Conservation (phyloP, 2,888 invertebrate species). For the Apotomis capreana region DNA sequence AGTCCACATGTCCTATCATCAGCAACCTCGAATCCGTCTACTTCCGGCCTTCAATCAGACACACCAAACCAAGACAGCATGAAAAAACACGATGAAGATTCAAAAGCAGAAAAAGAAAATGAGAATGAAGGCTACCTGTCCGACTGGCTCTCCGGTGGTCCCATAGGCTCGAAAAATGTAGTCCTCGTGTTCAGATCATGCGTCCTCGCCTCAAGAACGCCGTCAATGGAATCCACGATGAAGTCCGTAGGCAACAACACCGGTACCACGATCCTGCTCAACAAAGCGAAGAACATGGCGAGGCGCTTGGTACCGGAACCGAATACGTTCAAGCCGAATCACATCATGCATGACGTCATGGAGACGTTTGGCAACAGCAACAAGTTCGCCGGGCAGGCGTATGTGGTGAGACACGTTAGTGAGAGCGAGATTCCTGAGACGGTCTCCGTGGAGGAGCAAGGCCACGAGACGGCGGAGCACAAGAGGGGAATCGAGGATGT, state of each 20-base stretch:
- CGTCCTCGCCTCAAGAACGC: conserved; percentile 79
- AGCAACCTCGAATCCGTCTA: conserved; percentile 76
- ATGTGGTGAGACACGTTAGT: conserved; percentile 72
- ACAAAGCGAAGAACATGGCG: conserved; percentile 79
- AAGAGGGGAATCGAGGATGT: conserved; percentile 77
- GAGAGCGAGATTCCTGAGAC: conserved; percentile 65
- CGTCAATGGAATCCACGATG: conserved; percentile 76
- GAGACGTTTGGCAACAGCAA: conserved; percentile 72
- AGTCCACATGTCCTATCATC: conserved; percentile 79
- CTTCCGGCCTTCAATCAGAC: conserved; percentile 70
- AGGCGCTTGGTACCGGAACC: conserved; percentile 73
- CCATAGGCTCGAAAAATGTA: conserved; percentile 85
- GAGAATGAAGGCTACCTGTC: conserved; percentile 66
- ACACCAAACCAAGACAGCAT: conserved; percentile 65
- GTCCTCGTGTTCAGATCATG: conserved; percentile 87
- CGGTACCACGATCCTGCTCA: conserved; percentile 71
- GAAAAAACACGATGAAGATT: conserved; percentile 72
- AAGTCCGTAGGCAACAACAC: conserved; percentile 73
- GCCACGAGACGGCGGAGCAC: conserved; percentile 64
- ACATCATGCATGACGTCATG: conserved; percentile 79
- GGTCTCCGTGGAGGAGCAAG: conserved; percentile 64
- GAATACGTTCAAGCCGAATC: conserved; percentile 71
- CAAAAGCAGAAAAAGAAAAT: conserved; percentile 58
- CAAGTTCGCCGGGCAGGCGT: conserved; percentile 65
- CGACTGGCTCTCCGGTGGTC: conserved; percentile 84